Base-by-base conservation (phyloP, 2,113 vertebrate species). In the Nymphicus hollandicus region DNA sequence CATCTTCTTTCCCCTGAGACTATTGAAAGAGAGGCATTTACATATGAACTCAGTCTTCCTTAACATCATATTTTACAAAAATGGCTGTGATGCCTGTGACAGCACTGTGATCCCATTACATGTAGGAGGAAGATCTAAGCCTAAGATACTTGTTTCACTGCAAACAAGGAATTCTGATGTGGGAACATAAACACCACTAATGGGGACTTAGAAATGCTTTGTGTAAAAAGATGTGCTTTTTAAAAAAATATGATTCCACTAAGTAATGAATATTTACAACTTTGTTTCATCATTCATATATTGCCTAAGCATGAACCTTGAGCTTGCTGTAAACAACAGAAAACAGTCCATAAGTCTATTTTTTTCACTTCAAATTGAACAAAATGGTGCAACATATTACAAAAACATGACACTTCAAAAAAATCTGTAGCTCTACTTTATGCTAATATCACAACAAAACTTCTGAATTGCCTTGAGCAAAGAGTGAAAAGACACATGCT, bases 151-250 rank as follows among this genome's bases (percentile, higher is more conserved):
- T 92, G 56, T 53, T 74, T 96, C 87, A 95, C 93, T 98, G 91
- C 90, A 98, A 97, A 97, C 13, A n/a, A 97, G 81, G 93, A 96
- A 96, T 97, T 97, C 85, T 97, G 95, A 97, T 89, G 96, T 89
- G 70, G 94, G 87, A 97, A 90, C 87, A 95, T 76, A 97, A 97
- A 96, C 95, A 95, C 85, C 95, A 89, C 91, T 97, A 96, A 96
- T 49, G 47, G 90, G 86, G 95, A 97, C 96, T 96, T 97, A 89
- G 52, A 93, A 86, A 96, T 80, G 83, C 61, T 95, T 91, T 97
- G 76, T 88, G 93, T 95, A 95, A 74, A 88, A 96, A 97, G 92
- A 95, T 69, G 84, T 81, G 76, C 28, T 97, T 95, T 95, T 79
- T 13, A 31, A 87, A 91, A 90, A 91, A 33, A 92, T 35, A 58